Conservation (phyloP, 64 coral and sea anemone genomes). For the Pocillopora damicornis region DNA sequence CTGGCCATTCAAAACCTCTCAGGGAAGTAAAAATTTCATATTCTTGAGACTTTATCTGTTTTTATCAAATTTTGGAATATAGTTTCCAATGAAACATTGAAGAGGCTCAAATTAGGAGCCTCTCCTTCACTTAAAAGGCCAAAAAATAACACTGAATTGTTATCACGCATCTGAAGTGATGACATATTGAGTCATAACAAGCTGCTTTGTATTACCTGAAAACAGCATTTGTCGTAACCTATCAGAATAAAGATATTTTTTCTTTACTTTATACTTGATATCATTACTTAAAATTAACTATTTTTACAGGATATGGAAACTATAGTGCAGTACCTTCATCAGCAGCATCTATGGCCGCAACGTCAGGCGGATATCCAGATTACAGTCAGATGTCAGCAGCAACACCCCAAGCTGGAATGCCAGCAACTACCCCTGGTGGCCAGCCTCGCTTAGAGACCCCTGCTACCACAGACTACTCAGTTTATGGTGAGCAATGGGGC, state of each 20-base stretch:
- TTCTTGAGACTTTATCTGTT: no score
- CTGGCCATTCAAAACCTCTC: no score
- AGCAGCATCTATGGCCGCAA: slow-evolving; percentile 17
- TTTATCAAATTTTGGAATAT: no score
- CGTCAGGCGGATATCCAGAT: slow-evolving; percentile 29
- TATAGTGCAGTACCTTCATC: slow-evolving; percentile 32
- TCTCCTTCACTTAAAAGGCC: no score
- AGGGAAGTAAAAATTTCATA: no score
- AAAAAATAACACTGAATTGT: no score
- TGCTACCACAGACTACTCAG: slow-evolving; percentile 32
- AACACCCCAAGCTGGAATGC: slow-evolving; percentile 28
- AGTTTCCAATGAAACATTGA: no score
- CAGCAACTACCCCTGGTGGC: slow-evolving; percentile 21
- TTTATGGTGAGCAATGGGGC: slow-evolving; percentile 34
- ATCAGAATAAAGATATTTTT: neutral
- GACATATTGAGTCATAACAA: no score
- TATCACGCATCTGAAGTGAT: no score
- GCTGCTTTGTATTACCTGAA: no score
- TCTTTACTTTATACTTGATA: neutral
- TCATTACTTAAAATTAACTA: neutral
- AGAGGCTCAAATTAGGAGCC: no score
- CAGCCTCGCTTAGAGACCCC: slow-evolving; percentile 34
- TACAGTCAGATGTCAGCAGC: slow-evolving; percentile 45
- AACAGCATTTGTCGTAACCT: no score
- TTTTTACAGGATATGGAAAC: neutral